Evolutionary conservation across 1,140 invertebrate species (phyloP).

Genomic region (Cardiocondyla obscurior): DNA sequence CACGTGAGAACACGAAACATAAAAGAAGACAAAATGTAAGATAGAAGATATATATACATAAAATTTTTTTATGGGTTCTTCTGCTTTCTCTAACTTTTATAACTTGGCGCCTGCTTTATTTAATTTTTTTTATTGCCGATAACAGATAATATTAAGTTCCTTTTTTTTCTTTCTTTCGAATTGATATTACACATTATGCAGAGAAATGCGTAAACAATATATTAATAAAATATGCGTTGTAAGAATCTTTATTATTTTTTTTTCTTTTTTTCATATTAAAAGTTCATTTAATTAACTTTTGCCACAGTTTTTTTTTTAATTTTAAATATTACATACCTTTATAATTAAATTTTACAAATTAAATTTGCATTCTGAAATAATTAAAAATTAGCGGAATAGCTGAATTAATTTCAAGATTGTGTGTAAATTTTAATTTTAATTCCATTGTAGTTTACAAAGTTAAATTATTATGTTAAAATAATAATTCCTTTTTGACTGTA

Average conservation of each 20-base stretch:
- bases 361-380: background rate
- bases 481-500: background rate
- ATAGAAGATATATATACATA: background rate
- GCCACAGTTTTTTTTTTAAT: background rate
- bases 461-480: background rate
- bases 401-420: background rate
- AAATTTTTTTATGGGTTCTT: too few species aligned
- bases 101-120: background rate
- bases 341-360: background rate
- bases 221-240: background rate
- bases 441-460: background rate
- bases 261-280: background rate
- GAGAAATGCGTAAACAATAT: background rate
- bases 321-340: constrained; percentile 5
- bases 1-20: background rate
- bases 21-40: background rate
- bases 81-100: too few species aligned
- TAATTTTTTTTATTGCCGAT: constrained; percentile 22
- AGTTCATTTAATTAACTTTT: constrained; percentile 10
- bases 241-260: background rate
- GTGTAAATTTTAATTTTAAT: background rate
- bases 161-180: too few species aligned
- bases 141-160: constrained; percentile 18
- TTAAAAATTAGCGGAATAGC: background rate
- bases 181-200: background rate